Conservation (phyloP, 37 sponge, comb jelly and placozoan genomes). For the Geodia barretti region DNA sequence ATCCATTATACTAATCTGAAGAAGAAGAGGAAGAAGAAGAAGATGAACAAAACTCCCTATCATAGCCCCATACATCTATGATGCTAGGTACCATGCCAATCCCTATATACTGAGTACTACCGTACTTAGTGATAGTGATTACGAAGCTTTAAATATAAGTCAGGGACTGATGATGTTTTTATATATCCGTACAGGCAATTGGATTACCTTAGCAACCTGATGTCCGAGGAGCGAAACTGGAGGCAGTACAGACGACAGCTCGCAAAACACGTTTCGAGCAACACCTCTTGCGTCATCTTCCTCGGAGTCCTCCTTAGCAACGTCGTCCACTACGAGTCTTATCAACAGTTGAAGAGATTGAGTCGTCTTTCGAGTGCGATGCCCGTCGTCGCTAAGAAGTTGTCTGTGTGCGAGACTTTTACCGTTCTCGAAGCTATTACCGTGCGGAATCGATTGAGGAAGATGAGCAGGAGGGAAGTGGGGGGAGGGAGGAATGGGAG, state of each 20-base stretch:
- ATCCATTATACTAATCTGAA: too few species aligned
- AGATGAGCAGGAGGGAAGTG: neutral
- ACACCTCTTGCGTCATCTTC: slow-evolving; percentile 59
- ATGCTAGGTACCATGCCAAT: too few species aligned
- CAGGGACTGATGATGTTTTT: too few species aligned
- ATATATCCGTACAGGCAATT: slow-evolving; percentile 50
- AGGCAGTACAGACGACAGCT: slow-evolving; percentile 25
- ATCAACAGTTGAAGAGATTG: neutral
- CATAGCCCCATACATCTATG: too few species aligned
- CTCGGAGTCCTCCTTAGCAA: slow-evolving; percentile 71
- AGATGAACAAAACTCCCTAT: too few species aligned
- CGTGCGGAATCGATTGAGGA: neutral
- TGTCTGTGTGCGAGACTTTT: neutral
- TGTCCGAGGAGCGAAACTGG: slow-evolving; percentile 66
- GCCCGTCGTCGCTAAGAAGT: neutral
- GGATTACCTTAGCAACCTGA: slow-evolving; percentile 31
- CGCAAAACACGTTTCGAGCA: neutral
- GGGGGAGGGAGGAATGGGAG: neutral
- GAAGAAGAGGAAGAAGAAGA: too few species aligned
- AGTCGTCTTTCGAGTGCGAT: neutral
- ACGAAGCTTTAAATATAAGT: too few species aligned
- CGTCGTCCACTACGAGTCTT: slow-evolving; percentile 31
- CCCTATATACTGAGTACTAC: too few species aligned
- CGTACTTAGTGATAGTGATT: too few species aligned
- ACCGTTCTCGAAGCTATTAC: neutral